Conservation (phyloP, 2,888 invertebrate genomes). For the Seira musarum region DNA sequence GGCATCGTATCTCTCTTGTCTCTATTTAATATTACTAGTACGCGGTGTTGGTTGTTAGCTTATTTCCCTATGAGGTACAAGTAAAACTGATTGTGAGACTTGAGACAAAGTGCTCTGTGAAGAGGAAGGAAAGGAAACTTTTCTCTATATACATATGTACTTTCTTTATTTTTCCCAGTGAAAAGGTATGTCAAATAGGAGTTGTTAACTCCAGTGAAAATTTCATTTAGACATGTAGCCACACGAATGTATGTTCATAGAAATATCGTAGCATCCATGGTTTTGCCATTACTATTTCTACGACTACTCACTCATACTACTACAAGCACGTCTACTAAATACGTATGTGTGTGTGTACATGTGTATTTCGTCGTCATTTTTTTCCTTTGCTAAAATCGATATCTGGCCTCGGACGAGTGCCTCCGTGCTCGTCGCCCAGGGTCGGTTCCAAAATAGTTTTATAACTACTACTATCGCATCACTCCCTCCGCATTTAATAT, state of each 20-base stretch:
- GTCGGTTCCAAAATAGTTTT: constrained; percentile 38
- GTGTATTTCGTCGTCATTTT: constrained; percentile 50
- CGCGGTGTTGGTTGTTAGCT: no score
- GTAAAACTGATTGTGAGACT: no score
- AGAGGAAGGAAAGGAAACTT: neutral
- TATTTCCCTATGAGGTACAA: neutral
- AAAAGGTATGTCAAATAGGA: no score
- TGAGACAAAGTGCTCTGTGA: neutral
- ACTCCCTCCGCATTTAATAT: neutral
- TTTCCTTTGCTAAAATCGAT: constrained; percentile 55
- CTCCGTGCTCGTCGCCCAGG: constrained; percentile 56
- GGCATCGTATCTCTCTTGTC: neutral
- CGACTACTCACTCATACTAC: no score
- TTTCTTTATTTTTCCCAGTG: no score
- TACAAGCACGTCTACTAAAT: constrained; percentile 23
- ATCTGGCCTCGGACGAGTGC: constrained; percentile 56
- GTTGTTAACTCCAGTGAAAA: no score
- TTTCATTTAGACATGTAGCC: no score
- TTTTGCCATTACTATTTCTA: no score
- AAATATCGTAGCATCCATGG: no score
- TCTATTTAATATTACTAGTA: neutral
- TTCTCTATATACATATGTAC: no score
- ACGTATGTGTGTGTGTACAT: constrained; percentile 38
- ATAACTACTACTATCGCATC: neutral
- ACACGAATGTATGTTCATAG: no score